phyloP scores from a whole-genome alignment of 2,888 invertebrate genomes.

The Himalopsyche tibetana region DNA sequence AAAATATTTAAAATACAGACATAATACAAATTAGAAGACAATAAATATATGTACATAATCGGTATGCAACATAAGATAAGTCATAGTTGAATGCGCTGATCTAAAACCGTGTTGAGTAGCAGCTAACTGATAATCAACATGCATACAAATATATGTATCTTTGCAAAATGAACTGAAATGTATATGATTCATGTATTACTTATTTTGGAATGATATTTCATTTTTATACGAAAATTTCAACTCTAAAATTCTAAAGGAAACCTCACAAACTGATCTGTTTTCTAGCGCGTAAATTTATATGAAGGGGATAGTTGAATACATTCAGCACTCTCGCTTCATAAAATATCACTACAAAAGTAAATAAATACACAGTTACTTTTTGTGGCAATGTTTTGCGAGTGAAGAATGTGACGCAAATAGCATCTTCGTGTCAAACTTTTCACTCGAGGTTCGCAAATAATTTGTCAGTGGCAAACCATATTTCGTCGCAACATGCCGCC shows the following conservation, averaged over 20 bases:
- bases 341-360: conserved; percentile 6
- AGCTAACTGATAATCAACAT: too few relatives aligned
- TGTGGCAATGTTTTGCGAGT: not conserved
- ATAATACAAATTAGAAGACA: too few relatives aligned
- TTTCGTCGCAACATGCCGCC: not conserved
- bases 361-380: not conserved
- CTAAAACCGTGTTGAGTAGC: too few relatives aligned
- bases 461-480: not conserved
- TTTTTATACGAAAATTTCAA: too few relatives aligned
- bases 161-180: too few relatives aligned
- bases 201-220: too few relatives aligned
- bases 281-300: not conserved
- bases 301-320: not conserved
- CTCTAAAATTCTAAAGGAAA: not conserved
- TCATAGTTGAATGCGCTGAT: too few relatives aligned
- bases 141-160: too few relatives aligned
- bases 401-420: not conserved
- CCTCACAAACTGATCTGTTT: not conserved
- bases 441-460: conserved; percentile 1
- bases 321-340: not conserved
- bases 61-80: too few relatives aligned
- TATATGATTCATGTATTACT: too few relatives aligned
- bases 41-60: too few relatives aligned
- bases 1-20: too few relatives aligned
- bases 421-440: not conserved